Evolutionary conservation across 2,113 vertebrate genomes (phyloP), one percentile per base, ranked within the genome.

Genomic region (Pangasianodon hypophthalmus): DNA sequence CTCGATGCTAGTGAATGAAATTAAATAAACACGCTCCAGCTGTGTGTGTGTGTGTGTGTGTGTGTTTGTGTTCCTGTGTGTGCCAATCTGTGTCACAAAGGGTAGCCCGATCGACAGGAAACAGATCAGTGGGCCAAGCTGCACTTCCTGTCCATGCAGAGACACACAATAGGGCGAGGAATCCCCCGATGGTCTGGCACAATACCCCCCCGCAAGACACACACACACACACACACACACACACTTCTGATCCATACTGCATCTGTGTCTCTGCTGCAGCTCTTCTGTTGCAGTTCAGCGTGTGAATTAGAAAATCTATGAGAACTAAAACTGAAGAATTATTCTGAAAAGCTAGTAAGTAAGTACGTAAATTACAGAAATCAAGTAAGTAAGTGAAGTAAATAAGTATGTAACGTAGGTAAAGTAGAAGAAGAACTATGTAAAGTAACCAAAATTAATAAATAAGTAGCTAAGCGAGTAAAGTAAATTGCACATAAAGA

Each of bases 61-160:
- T 60, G 69, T 85, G 86, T 90, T 21, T 84, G 71, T 64, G 32
- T 90, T 16, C 14, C 13, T 44, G 5, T 56, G 3, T 46, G 48
- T 81, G 64, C 73, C 80, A 56, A 90, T 44, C 79, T 0, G 89
- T 93, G 29, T 24, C 21, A 89, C 37, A 60, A 85, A 92, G 90
- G 92, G 77, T 10, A 46, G n/a, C 92, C 92, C 71, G 92, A 93
- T 89, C 91, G 92, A 94, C 94, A 96, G 94, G 94, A 95, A 96
- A 93, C 86, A 13, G 82, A 88, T 90, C 92, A 92, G 92, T 41
- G 44, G 85, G 93, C 93, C 95, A 94, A 92, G 90, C 79, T 84
- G 77, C 84, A 91, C 94, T 94, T 96, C 95, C 95, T 96, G 95
- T 94, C 93, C 91, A 92, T 92, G 88, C 93, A 84, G 91, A 90